Base-by-base conservation (phyloP, 2,888 invertebrate species). In the Acholoe squamosa region DNA sequence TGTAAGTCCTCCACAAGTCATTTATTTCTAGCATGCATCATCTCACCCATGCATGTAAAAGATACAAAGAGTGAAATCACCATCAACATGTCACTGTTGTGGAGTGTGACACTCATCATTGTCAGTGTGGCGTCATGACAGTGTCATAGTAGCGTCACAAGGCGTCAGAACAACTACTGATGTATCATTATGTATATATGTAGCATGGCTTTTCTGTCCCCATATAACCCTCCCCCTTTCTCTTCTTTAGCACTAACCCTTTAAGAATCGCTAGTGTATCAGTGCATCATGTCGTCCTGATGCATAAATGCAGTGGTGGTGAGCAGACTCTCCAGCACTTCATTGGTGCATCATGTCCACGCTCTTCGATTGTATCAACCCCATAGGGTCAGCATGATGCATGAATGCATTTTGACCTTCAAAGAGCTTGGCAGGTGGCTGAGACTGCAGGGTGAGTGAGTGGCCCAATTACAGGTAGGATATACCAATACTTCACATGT, bases 61-160 rank as follows among this genome's bases (percentile, higher is more conserved):
- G 61, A 61, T 19, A 61, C 43, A 43, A 10, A 61, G 19, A n/a
- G 22, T n/a, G 61, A n/a, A 61, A 61, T n/a, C 61, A 61, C 61
- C n/a, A 61, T 61, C 61, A 61, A 61, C 5, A 61, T 61, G 61
- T 19, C 61, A 61, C 22, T 61, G 19, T 61, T n/a, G 22, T 61
- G 61, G n/a, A n/a, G 14, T n/a, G n/a, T n/a, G 61, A 19, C 22
- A 61, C n/a, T 19, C 61, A n/a, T 3, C n/a, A n/a, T n/a, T 61
- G 61, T 61, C 61, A 12, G 61, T 43, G 43, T 61, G 61, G 61
- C 61, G 61, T 61, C 61, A 61, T 19, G n/a, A 61, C n/a, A 61
- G 61, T n/a, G 19, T n/a, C 61, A 61, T 14, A n/a, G 19, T 19
- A 61, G 61, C 61, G 61, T 61, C 61, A 61, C n/a, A n/a, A n/a